Evolutionary conservation across 1,140 invertebrate genomes (phyloP).

Genomic region (Drosophila repleta): DNA sequence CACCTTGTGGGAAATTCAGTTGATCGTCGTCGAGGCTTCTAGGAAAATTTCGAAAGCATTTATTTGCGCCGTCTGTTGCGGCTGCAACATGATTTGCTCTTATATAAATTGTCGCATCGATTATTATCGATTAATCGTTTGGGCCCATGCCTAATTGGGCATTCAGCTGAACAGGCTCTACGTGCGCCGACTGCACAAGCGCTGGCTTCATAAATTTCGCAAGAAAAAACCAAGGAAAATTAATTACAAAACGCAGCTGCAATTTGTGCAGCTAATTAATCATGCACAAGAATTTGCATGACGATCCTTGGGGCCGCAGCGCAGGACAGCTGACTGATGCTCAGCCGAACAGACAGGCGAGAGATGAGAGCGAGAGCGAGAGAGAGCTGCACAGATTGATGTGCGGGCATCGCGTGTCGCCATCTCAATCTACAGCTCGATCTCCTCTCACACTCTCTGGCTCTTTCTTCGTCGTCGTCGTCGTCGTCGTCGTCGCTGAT

Average conservation of each 20-base stretch:
- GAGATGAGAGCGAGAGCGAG: too few relatives aligned
- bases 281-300: slow-evolving; percentile 48
- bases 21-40: slow-evolving; percentile 15
- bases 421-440: background rate
- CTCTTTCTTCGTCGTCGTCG: slow-evolving; percentile 34
- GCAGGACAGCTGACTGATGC: slow-evolving; percentile 73
- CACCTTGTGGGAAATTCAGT: slow-evolving; percentile 71
- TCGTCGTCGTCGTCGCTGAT: too few relatives aligned
- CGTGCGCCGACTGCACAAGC: slow-evolving; percentile 35
- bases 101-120: slow-evolving; percentile 44
- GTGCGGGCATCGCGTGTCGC: slow-evolving; percentile 62
- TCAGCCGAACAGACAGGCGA: background rate
- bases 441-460: slow-evolving; percentile 20
- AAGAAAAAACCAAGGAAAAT: slow-evolving; percentile 17
- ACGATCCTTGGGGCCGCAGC: slow-evolving; percentile 11
- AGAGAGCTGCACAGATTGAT: slow-evolving; percentile 67
- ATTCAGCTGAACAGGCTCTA: slow-evolving; percentile 24
- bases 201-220: background rate
- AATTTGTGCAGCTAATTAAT: slow-evolving; percentile 56
- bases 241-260: slow-evolving; percentile 47
- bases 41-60: slow-evolving; percentile 21
- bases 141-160: slow-evolving; percentile 43
- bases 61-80: background rate
- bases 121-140: slow-evolving; percentile 34
- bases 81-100: slow-evolving; percentile 37